A percentile compares a stretch with the other conserved stretches of the same genome.
phyloP scores from a whole-genome alignment of 2,113 vertebrate species.

The Bucco capensis region DNA sequence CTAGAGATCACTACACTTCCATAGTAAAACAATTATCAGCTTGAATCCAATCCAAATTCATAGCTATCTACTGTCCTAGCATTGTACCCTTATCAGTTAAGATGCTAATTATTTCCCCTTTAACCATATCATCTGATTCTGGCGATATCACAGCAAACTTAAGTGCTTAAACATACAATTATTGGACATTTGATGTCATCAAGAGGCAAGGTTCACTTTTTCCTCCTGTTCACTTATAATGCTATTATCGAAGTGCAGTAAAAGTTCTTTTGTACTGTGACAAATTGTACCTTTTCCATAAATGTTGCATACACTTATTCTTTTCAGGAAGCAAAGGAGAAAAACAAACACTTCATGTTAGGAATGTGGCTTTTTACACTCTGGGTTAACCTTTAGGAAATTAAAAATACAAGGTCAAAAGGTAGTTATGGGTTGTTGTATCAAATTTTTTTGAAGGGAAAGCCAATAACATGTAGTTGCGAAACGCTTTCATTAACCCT shows the following conservation, averaged over 20 bases:
- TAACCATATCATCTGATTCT: conserved; percentile 45
- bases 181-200: conserved; percentile 55
- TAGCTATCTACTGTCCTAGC: conserved; percentile 35
- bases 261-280: conserved; percentile 28
- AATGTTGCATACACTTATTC: conserved; percentile 26
- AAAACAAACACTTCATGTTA: conserved; percentile 43
- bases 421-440: conserved; percentile 71
- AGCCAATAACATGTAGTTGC: conserved; percentile 60
- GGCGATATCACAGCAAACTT: conserved; percentile 46
- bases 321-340: conserved; percentile 56
- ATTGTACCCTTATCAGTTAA: conserved; percentile 51
- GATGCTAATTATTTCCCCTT: conserved; percentile 71
- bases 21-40: conserved; percentile 49
- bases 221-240: conserved; percentile 43
- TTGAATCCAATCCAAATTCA: conserved; percentile 43
- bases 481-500: conserved; percentile 24
- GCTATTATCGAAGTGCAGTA: conserved; percentile 46
- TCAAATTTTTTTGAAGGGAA: conserved; percentile 68
- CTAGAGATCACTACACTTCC: conserved; percentile 53
- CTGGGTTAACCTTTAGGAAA: conserved; percentile 59
- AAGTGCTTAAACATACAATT: conserved; percentile 57
- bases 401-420: conserved; percentile 69
- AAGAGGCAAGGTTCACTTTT: conserved; percentile 60
- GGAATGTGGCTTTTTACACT: conserved; percentile 54
- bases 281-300: conserved; percentile 36